phyloP scores from a whole-genome alignment of 2,888 invertebrate genomes.

The Oeneis ivallda region DNA sequence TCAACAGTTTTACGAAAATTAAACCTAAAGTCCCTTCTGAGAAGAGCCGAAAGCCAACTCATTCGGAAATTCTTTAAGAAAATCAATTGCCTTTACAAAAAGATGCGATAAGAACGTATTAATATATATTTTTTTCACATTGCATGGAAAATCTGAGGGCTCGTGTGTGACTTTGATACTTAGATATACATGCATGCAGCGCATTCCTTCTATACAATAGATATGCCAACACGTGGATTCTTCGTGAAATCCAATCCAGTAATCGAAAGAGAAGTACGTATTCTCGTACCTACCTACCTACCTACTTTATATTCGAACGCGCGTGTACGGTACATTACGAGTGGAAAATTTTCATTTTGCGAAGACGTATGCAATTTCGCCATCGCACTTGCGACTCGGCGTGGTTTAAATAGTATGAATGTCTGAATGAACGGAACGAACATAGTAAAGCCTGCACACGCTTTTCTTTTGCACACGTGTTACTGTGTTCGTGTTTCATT shows the following conservation, averaged over 20 bases:
- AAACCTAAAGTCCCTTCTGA: too few species aligned
- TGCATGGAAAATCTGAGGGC: background rate
- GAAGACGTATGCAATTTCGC: background rate
- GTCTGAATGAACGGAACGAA: background rate
- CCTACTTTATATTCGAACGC: background rate
- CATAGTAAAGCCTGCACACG: background rate
- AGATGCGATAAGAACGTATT: background rate
- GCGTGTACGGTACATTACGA: background rate
- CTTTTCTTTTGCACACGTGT: too few species aligned
- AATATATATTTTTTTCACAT: too few species aligned
- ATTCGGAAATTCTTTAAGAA: background rate
- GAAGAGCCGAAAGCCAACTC: too few species aligned
- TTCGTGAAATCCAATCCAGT: conserved; percentile 6
- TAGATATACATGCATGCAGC: background rate
- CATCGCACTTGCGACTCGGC: background rate
- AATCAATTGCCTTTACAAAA: background rate
- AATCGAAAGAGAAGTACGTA: background rate
- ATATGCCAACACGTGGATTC: background rate
- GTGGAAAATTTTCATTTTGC: conserved; percentile 11
- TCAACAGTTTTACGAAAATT: too few species aligned
- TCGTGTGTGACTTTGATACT: background rate
- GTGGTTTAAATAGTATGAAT: background rate
- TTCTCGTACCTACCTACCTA: too few species aligned
- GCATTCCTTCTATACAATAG: background rate
- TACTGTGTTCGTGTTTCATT: too few species aligned